Evolutionary conservation across 1,140 invertebrate species (phyloP), one percentile per base, ranked within the genome.

Genomic region (Diachasmimorpha longicaudata): DNA sequence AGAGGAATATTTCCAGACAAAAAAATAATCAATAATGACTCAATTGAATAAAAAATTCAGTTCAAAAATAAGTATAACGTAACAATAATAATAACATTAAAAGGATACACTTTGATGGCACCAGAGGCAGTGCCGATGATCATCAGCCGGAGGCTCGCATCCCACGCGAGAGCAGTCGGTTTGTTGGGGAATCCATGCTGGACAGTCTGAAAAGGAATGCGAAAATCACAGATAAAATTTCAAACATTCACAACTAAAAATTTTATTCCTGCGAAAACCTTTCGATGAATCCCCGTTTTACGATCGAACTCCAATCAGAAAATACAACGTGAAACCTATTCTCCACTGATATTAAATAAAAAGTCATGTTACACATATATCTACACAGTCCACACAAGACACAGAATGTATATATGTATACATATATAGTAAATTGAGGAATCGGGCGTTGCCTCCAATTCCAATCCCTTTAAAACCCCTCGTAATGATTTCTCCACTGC

Each of bases 121-220:
- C 97, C 97, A 78, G 93, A 94, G 82, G 95, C 94, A 44, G 96
- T 98, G 77, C 96, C 97, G 81, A 99, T 93, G 36, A 96, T 97
- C 84, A 98, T 91, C 48, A 99, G 90, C 76, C 94, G 91, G 13
- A 98, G 91, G 74, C 93, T 91, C 0, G 96, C 93, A 89, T 99
- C 97, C 93, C 96, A 98, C 13, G 96, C 96, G 78, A 99, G 88
- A 11, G 96, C 94, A n/a, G 95, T 95, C 3, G 97, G 96, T 90
- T 96, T 96, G 87, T 96, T 95, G 42, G 97, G 97, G 90, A 99
- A 99, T 79, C 98, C 98, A 95, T 99, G 97, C 82, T 97, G 95
- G 10, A 96, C 92, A 81, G 96, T 97, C 97, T 99, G 89, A 77
- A 91, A 92, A 88, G 84, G 79, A 89, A 85, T 21, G 36, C 4